These are phyloP conservation scores for Ctenochaetus hawaiiensis DNA, from an alignment of 2,797 vertebrate genomes.

Conservation along the genomic window DNA sequence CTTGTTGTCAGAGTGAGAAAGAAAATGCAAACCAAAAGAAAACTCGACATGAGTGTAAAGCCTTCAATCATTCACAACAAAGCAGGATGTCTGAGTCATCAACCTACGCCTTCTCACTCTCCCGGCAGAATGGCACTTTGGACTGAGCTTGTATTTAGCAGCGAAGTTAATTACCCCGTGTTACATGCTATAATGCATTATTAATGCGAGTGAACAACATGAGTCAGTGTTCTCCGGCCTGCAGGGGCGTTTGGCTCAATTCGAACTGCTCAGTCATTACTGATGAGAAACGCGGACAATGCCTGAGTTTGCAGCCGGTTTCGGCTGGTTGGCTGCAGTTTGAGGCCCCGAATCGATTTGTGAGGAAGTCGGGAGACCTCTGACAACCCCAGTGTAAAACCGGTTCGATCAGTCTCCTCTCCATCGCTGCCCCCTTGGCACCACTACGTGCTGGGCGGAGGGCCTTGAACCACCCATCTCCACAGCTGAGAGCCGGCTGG, in stretches of 20 bases:
- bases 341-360: slow-evolving; percentile 78
- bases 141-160: slow-evolving; percentile 66
- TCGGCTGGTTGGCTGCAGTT: slow-evolving; percentile 73
- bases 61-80: slow-evolving; percentile 75
- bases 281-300: slow-evolving; percentile 68
- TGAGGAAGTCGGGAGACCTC: slow-evolving; percentile 73
- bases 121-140: slow-evolving; percentile 60
- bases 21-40: slow-evolving; percentile 61
- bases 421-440: slow-evolving; percentile 29
- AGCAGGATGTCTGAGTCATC: slow-evolving; percentile 66
- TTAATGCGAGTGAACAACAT: slow-evolving; percentile 75
- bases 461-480: slow-evolving; percentile 48
- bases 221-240: slow-evolving; percentile 69
- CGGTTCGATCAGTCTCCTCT: slow-evolving; percentile 63
- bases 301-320: slow-evolving; percentile 61
- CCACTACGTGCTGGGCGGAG: slow-evolving; percentile 30
- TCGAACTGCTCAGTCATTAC: slow-evolving; percentile 68
- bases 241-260: slow-evolving; percentile 57
- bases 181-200: slow-evolving; percentile 78
- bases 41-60: slow-evolving; percentile 38
- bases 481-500: slow-evolving; percentile 45
- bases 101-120: slow-evolving; percentile 47
- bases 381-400: slow-evolving; percentile 71
- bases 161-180: slow-evolving; percentile 74
- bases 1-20: slow-evolving; percentile 55